These are phyloP conservation scores for Drosophila willistoni DNA, from an alignment of 1,140 invertebrate genomes.

Conservation along the genomic window DNA sequence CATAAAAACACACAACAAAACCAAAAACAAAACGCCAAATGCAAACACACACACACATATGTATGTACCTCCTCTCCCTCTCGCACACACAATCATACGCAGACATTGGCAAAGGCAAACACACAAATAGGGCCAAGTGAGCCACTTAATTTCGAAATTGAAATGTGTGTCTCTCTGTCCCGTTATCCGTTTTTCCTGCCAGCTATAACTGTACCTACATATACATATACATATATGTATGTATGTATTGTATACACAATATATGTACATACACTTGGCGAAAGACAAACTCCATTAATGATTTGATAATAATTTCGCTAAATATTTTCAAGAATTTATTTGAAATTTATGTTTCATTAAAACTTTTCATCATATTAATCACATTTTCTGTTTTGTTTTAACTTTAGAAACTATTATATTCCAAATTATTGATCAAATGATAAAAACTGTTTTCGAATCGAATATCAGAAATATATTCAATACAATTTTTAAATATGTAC, in stretches of 20 bases:
- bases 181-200: slow-evolving; percentile 29
- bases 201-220: slow-evolving; percentile 23
- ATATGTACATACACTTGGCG: not conserved
- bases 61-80: slow-evolving; percentile 4
- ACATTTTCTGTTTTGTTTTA: no score
- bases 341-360: no score
- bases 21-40: slow-evolving; percentile 40
- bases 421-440: no score
- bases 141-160: slow-evolving; percentile 80
- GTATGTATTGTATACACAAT: not conserved
- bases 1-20: slow-evolving; percentile 14
- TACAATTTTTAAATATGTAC: no score
- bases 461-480: no score
- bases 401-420: no score
- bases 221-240: slow-evolving; percentile 8
- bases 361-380: no score
- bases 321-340: no score
- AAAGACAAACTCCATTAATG: not conserved
- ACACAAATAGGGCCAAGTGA: slow-evolving; percentile 64
- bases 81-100: slow-evolving; percentile 34
- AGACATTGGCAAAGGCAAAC: slow-evolving; percentile 50
- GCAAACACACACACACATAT: slow-evolving; percentile 37
- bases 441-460: no score
- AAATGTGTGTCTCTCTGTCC: slow-evolving; percentile 59
- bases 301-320: no score